phyloP scores from a whole-genome alignment of 2,113 vertebrate species.

The Pitta sordida region DNA sequence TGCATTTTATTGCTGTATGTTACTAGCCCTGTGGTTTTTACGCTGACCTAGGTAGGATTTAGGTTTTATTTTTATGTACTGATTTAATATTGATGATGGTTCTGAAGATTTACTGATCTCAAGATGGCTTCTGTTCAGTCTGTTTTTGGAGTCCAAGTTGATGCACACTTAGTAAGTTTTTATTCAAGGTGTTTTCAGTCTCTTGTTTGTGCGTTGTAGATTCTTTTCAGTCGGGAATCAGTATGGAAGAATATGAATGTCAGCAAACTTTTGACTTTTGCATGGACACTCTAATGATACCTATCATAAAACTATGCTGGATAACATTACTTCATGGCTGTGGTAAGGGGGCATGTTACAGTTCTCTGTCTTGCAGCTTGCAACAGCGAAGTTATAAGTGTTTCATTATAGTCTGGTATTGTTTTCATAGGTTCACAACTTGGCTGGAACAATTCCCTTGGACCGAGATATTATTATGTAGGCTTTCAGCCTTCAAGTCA shows the following conservation, averaged over 20 bases:
- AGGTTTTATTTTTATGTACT: background rate
- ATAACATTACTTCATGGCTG: background rate
- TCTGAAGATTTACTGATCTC: background rate
- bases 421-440: slow-evolving; percentile 8
- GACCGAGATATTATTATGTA: background rate
- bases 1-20: background rate
- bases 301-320: background rate
- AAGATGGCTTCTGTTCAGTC: background rate
- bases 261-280: background rate
- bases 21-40: background rate
- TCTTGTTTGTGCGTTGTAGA: background rate
- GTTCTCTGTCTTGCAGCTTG: background rate
- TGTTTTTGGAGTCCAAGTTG: background rate
- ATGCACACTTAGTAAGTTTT: background rate
- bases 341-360: background rate
- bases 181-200: background rate
- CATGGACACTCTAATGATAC: background rate
- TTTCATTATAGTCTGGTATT: background rate
- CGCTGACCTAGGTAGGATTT: background rate
- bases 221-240: background rate
- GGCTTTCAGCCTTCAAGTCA: background rate
- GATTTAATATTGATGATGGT: background rate
- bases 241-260: background rate
- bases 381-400: background rate
- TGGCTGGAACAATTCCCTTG: background rate